These are phyloP conservation scores for Lethrus apterus DNA, from an alignment of 1,140 invertebrate species.

Conservation along the genomic window DNA sequence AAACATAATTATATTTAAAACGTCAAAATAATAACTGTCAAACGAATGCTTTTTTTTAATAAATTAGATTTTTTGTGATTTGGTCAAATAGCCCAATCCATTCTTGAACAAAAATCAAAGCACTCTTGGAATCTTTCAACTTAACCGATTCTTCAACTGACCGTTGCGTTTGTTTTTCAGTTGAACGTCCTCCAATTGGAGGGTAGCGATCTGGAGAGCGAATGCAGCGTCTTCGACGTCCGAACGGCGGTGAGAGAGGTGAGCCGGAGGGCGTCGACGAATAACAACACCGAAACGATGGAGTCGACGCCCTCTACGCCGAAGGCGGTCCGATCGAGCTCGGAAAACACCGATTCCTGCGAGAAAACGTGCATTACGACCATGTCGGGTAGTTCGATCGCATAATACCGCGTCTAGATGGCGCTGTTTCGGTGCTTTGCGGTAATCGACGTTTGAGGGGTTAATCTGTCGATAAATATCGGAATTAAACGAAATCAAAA, in stretches of 20 bases:
- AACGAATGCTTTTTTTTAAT: too few relatives aligned
- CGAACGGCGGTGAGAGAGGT: conserved; percentile 41
- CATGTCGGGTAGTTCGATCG: conserved; percentile 61
- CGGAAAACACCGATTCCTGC: conserved; percentile 40
- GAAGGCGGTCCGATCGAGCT: conserved; percentile 39
- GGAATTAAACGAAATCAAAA: neutral
- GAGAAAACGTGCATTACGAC: conserved; percentile 47
- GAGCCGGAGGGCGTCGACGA: conserved; percentile 40
- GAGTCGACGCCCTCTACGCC: conserved; percentile 31
- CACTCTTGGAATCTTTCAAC: too few relatives aligned
- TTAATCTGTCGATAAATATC: neutral
- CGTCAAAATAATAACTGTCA: too few relatives aligned
- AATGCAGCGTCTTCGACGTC: conserved; percentile 53
- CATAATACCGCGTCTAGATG: conserved; percentile 42
- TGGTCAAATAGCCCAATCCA: too few relatives aligned
- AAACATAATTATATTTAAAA: too few relatives aligned
- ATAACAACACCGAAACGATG: conserved; percentile 41
- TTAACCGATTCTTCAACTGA: too few relatives aligned
- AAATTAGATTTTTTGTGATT: too few relatives aligned
- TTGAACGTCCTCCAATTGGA: conserved; percentile 42
- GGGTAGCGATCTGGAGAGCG: conserved; percentile 51
- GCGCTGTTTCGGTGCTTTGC: neutral
- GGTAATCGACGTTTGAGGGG: neutral
- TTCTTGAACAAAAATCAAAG: too few relatives aligned
- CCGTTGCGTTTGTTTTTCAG: conserved; percentile 32